Percentiles rank a stretch among this genome's conserved stretches.
Evolutionary conservation across 1,140 invertebrate genomes (phyloP).

Genomic region (Dendroctonus ponderosae): DNA sequence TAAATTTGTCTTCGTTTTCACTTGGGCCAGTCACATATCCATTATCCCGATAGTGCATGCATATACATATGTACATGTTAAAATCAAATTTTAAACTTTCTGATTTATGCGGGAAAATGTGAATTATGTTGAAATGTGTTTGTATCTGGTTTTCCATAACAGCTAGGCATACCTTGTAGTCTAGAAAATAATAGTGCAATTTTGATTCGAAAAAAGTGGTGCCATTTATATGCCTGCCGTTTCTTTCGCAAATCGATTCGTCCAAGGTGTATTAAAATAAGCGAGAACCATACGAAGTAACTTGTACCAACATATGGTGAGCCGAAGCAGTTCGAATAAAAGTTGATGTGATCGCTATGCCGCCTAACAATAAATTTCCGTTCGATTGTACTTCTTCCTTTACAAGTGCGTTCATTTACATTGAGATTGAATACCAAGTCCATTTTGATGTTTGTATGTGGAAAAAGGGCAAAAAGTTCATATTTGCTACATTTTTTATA

Average conservation of each 20-base stretch:
- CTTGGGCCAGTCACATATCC: no score
- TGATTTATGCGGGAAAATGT: neutral
- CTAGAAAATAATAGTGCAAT: neutral
- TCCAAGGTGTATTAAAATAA: conserved; percentile 6
- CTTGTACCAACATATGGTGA: conserved; percentile 21
- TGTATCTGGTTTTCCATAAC: no score
- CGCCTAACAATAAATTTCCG: conserved; percentile 16
- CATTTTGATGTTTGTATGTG: no score
- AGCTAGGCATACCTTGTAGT: no score
- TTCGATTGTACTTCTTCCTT: neutral
- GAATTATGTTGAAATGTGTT: neutral
- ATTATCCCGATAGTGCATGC: conserved; percentile 3
- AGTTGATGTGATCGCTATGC: conserved; percentile 14
- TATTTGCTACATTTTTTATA: no score
- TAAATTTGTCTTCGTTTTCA: no score
- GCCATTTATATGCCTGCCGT: neutral
- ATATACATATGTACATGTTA: no score
- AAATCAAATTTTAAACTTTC: neutral
- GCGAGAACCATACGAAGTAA: conserved; percentile 12
- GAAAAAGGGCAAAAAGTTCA: no score
- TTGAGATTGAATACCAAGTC: neutral
- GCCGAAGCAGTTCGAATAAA: conserved; percentile 5
- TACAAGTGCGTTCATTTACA: neutral
- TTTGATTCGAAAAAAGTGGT: conserved; percentile 2
- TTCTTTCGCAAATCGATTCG: conserved; percentile 18